Base-by-base conservation (phyloP, 2,888 invertebrate species). In the Hedya salicella region DNA sequence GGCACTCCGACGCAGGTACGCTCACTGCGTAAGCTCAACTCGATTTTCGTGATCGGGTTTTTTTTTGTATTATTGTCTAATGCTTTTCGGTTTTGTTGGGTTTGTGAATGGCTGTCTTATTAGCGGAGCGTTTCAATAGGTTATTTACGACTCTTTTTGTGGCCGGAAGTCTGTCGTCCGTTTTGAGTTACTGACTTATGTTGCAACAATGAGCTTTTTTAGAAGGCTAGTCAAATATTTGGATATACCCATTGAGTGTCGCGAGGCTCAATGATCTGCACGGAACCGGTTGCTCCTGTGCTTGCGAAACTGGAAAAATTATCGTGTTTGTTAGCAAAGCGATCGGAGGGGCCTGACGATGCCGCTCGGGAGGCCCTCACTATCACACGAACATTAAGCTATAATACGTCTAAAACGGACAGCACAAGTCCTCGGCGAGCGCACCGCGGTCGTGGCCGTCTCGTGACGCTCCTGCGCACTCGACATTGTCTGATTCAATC, bases 11-110 rank as follows among this genome's bases (percentile, higher is more conserved):
- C 87, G 85, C 88, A 87, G 88, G 88, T 87, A 88, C 84, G 83
- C 82, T 78, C 80, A 82, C 85, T 85, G 85, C 86, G 87, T 86
- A 86, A 85, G 80, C 86, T 81, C 86, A 83, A 87, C 88, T 86
- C 83, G 87, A 88, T 85, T 87, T 88, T 88, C 88, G 88, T 88
- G 88, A 89, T 88, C 85, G 81, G 81, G 83, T 86, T 89, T 77
- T 77, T n/a, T 77, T 85, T 75, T 79, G 77, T 83, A 83, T 86
- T 85, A 85, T 86, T 86, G 83, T 86, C 81, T 85, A 88, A 85
- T 86, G 87, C 85, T 89, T 88, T 89, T 85, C 83, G 84, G 85
- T 80, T 89, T 88, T 89, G 89, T 89, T 83, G 82, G 82, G 86
- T 88, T 89, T 88, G 88, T 91, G 90, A 91, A 91, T 89, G 89